Evolutionary conservation across 2,113 vertebrate genomes (phyloP).

Genomic region (Phainopepla nitens): DNA sequence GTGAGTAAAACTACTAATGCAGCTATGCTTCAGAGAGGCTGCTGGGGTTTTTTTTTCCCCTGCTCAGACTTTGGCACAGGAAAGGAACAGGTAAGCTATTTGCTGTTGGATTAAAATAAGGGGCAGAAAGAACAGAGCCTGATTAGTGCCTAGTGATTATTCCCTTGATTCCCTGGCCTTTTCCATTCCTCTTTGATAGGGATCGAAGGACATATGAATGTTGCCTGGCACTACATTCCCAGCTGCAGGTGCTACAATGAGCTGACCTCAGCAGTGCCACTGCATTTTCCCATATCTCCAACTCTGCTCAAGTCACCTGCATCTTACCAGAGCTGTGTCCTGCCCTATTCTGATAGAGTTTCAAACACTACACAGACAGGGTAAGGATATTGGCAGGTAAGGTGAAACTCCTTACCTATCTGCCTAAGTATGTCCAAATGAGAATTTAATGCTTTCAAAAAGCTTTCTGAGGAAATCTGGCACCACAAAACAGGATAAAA

Average conservation of each 20-base stretch:
- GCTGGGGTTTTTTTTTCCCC: accelerated
- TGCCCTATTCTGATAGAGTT: neutral
- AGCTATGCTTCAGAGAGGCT: neutral
- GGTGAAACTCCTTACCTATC: neutral
- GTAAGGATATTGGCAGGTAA: neutral
- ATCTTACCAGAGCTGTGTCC: neutral
- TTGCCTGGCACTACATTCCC: no score
- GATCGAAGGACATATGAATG: neutral
- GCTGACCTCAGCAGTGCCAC: neutral
- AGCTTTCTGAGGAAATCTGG: neutral
- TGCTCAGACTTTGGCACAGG: neutral
- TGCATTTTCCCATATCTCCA: neutral
- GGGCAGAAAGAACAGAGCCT: neutral
- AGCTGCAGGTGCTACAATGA: neutral
- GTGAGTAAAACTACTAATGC: neutral
- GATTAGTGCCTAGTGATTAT: neutral
- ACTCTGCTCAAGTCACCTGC: neutral
- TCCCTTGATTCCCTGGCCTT: neutral
- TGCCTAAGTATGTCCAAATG: neutral
- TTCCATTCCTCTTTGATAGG: neutral
- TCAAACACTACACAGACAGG: neutral
- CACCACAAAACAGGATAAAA: neutral
- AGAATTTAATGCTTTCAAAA: neutral
- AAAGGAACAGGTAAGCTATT: neutral
- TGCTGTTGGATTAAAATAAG: neutral